Evolutionary conservation across 2,888 invertebrate species (phyloP), one percentile per base, ranked within the genome.

Genomic region (Sclerodermus sp.): DNA sequence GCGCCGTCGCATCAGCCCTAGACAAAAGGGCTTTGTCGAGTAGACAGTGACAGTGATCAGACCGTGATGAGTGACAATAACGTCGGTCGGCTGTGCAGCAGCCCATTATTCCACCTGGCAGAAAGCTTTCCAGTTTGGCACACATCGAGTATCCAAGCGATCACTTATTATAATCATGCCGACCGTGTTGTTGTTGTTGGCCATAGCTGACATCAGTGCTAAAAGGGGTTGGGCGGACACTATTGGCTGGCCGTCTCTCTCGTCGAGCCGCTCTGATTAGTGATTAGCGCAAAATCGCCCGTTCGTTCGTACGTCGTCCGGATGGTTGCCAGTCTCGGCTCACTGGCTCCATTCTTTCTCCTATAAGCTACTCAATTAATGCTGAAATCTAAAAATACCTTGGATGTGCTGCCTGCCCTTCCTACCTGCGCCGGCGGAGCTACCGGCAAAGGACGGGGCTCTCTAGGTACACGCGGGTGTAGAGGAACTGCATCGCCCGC

Each of bases 101-200:
- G 56, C 60, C 60, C 64, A 71, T 71, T 70, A 73, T 70, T 73
- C 73, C 71, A 70, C 70, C 70, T 67, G 71, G 71, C 64, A 64
- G 67, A 73, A 70, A 37, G 60, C 70, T 74, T 72, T 74, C 73
- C 74, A 73, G 71, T 72, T 73, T 73, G 74, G 68, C 68, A 72
- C 70, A 70, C 73, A 71, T 67, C 66, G 65, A 70, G 71, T 67
- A 64, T 66, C 66, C 70, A 68, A 64, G 66, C 72, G 71, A 70
- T 69, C 66, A 59, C 66, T 68, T 61, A 69, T 69, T 70, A 68
- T 69, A 67, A 69, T 68, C 63, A 63, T 66, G 57, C 64, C 61
- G 59, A 58, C 58, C 63, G 61, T 49, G 59, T 62, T 50, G 58
- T 53, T 53, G 58, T 48, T 52, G 51, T 45, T 54, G 64, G 63